Evolutionary conservation across 2,888 invertebrate species (phyloP).

Genomic region (Agrochola lychnidis): DNA sequence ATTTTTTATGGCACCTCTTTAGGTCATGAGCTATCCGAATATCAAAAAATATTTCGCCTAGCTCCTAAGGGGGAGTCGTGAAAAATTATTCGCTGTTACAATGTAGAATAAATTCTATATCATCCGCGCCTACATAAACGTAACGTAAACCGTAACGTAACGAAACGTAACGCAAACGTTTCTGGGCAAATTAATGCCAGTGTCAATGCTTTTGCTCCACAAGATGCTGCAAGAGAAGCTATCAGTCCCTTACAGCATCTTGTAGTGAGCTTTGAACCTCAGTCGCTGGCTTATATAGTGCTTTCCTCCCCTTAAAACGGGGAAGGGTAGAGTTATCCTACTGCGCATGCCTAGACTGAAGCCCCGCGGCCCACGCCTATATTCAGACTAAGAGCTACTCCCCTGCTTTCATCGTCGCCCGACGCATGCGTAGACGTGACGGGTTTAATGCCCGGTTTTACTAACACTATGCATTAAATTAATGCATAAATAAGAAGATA

Average conservation of each 20-base stretch:
- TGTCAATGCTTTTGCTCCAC: neutral
- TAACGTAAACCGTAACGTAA: neutral
- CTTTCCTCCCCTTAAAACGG: neutral
- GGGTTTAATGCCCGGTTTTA: neutral
- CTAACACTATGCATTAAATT: neutral
- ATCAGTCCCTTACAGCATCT: neutral
- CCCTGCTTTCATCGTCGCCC: neutral
- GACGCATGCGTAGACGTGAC: neutral
- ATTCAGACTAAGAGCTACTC: neutral
- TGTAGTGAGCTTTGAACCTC: neutral
- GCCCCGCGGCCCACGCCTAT: neutral
- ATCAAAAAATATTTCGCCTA: too few relatives aligned
- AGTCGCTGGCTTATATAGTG: neutral
- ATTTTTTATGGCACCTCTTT: too few relatives aligned
- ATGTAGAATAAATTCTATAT: neutral
- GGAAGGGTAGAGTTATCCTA: neutral
- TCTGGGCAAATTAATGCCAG: neutral
- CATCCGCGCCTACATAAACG: neutral
- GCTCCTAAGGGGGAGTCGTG: too few relatives aligned
- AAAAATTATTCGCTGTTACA: too few relatives aligned
- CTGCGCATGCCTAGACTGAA: neutral
- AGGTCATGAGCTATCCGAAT: too few relatives aligned
- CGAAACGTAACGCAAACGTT: neutral
- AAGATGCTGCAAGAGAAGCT: constrained; percentile 3
- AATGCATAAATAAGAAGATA: neutral